phyloP scores from a whole-genome alignment of 2,888 invertebrate genomes.

The Drosophila nr. perissopoda region DNA sequence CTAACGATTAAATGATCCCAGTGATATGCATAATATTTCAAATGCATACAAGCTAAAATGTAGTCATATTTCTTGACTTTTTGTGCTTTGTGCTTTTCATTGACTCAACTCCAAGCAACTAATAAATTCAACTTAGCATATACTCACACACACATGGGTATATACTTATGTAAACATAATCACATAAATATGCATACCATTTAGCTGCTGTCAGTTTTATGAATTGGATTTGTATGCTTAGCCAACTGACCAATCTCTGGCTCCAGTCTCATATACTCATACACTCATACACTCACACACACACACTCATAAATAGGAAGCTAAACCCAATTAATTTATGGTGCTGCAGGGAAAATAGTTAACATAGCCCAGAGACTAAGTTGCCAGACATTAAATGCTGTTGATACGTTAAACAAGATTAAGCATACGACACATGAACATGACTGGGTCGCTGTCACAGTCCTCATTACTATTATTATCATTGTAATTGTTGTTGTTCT shows the following conservation, averaged over 20 bases:
- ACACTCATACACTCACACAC: background rate
- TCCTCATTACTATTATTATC: slow-evolving; percentile 17
- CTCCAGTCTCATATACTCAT: background rate
- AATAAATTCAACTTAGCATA: slow-evolving; percentile 51
- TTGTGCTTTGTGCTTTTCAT: background rate
- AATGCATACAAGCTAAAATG: too few relatives aligned
- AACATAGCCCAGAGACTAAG: slow-evolving; percentile 33
- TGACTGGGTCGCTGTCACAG: background rate
- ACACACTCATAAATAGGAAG: slow-evolving; percentile 2
- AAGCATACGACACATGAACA: slow-evolving; percentile 59
- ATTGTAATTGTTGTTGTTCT: slow-evolving; percentile 19
- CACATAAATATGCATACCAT: slow-evolving; percentile 68
- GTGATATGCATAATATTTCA: background rate
- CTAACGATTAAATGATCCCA: background rate
- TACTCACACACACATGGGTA: background rate
- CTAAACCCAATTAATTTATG: slow-evolving; percentile 66
- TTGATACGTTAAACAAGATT: slow-evolving; percentile 71
- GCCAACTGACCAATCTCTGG: slow-evolving; percentile 39
- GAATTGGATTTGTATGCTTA: slow-evolving; percentile 59
- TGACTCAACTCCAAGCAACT: slow-evolving; percentile 18
- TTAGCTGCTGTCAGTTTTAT: slow-evolving; percentile 60
- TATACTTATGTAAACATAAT: background rate
- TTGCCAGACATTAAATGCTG: slow-evolving; percentile 43
- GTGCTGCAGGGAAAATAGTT: slow-evolving; percentile 58
- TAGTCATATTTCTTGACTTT: slow-evolving; percentile 10